These are phyloP conservation scores for Corbicula japonica DNA, from an alignment of 2,888 invertebrate species.

Conservation along the genomic window DNA sequence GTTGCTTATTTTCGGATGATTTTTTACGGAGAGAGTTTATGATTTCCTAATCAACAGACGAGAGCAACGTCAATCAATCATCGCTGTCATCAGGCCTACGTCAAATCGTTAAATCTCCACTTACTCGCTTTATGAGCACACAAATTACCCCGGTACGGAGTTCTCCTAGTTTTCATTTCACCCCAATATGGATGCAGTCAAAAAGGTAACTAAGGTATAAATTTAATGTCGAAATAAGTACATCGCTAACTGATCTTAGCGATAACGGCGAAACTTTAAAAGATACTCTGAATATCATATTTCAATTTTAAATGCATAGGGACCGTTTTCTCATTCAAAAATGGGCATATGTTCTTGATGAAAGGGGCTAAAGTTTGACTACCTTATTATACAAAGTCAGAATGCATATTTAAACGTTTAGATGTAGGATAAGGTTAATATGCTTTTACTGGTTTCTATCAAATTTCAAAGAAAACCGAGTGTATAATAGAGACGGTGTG, in stretches of 20 bases:
- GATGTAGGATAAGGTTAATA: conserved; percentile 14
- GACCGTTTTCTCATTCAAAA: background rate
- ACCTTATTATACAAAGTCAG: conserved; percentile 31
- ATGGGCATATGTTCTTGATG: conserved; percentile 9
- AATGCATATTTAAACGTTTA: conserved; percentile 18
- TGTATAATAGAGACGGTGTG: conserved; percentile 17
- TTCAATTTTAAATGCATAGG: conserved; percentile 13
- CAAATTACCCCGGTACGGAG: conserved; percentile 35
- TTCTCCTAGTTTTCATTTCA: conserved; percentile 23
- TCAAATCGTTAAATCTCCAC: conserved; percentile 26
- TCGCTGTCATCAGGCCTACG: conserved; percentile 28
- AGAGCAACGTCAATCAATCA: conserved; percentile 30
- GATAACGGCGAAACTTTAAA: conserved; percentile 18
- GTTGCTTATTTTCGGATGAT: too few relatives aligned
- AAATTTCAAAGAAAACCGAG: conserved; percentile 19
- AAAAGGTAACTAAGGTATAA: conserved; percentile 22
- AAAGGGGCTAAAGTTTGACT: conserved; percentile 26
- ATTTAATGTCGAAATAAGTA: conserved; percentile 50
- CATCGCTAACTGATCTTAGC: conserved; percentile 5
- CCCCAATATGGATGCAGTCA: conserved; percentile 23
- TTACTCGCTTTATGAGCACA: conserved; percentile 26
- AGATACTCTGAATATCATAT: conserved; percentile 23
- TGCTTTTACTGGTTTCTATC: conserved; percentile 18
- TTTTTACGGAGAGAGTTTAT: too few relatives aligned
- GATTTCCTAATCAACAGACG: conserved; percentile 23